These are phyloP conservation scores for Aphelinus atriplicis DNA, from an alignment of 1,140 invertebrate species.

Conservation along the genomic window DNA sequence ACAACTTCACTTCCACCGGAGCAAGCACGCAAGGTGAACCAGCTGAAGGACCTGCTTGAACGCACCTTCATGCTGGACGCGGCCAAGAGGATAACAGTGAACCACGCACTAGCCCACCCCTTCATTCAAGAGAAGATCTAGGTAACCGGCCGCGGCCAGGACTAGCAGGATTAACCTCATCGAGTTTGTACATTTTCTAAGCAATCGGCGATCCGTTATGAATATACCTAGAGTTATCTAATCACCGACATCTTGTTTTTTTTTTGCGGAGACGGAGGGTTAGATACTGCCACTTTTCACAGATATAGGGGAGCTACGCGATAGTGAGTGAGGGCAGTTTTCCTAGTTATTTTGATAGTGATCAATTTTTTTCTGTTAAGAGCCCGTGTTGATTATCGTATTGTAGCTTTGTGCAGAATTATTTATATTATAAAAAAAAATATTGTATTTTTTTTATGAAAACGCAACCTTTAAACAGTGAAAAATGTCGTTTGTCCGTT, in stretches of 20 bases:
- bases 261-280: not conserved
- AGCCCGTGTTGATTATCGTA: no score
- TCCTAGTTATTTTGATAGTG: not conserved
- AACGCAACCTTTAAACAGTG: no score
- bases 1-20: conserved; percentile 84
- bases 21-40: conserved; percentile 88
- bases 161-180: conserved; percentile 16
- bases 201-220: no score
- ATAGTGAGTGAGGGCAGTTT: conserved; percentile 18
- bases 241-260: conserved; percentile 3
- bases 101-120: conserved; percentile 93
- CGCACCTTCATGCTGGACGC: conserved; percentile 94
- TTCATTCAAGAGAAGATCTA: conserved; percentile 95
- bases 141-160: conserved; percentile 56
- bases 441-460: no score
- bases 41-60: conserved; percentile 94
- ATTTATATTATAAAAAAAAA: no score
- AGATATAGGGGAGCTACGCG: not conserved
- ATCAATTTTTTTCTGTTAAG: not conserved
- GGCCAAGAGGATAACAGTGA: conserved; percentile 90
- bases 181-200: conserved; percentile 35
- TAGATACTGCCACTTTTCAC: not conserved
- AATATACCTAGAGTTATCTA: no score
- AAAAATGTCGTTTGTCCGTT: no score
- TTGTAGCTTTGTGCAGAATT: no score